Percentiles rank a stretch among this genome's conserved stretches.
phyloP scores from a whole-genome alignment of 2,888 invertebrate genomes.

The Trichopoda pennipes region DNA sequence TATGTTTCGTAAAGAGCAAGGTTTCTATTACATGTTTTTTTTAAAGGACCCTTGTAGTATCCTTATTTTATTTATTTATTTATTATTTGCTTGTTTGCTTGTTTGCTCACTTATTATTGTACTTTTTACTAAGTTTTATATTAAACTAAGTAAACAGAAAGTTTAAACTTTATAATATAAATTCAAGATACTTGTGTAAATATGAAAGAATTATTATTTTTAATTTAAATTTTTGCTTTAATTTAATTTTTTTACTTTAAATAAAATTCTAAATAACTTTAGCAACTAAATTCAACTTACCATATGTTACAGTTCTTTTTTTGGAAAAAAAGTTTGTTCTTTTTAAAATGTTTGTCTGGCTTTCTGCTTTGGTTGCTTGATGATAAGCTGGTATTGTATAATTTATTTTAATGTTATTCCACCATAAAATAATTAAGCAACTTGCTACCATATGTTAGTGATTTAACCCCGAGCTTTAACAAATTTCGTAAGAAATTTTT shows the following conservation, averaged over 20 bases:
- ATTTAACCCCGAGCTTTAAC: background rate
- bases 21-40: constrained; percentile 28
- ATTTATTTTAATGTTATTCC: background rate
- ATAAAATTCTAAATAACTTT: too few relatives aligned
- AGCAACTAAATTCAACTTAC: constrained; percentile 57
- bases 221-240: background rate
- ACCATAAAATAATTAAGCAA: constrained; percentile 4
- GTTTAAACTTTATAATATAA: background rate
- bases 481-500: background rate
- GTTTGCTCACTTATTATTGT: constrained; percentile 32
- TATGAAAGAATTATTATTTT: background rate
- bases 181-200: background rate
- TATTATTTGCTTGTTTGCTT: constrained; percentile 16
- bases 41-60: constrained; percentile 17
- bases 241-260: constrained; percentile 2
- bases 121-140: background rate
- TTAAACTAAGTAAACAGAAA: constrained; percentile 5
- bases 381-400: background rate
- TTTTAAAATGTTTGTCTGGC: background rate
- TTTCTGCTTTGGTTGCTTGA: background rate
- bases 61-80: constrained; percentile 24
- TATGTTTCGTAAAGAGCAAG: constrained; percentile 35
- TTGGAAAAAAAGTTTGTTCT: background rate
- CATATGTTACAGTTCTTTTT: constrained; percentile 54
- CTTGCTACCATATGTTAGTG: constrained; percentile 51